These are phyloP conservation scores for Protobothrops mucrosquamatus DNA, from an alignment of 2,113 vertebrate genomes.

Conservation along the genomic window DNA sequence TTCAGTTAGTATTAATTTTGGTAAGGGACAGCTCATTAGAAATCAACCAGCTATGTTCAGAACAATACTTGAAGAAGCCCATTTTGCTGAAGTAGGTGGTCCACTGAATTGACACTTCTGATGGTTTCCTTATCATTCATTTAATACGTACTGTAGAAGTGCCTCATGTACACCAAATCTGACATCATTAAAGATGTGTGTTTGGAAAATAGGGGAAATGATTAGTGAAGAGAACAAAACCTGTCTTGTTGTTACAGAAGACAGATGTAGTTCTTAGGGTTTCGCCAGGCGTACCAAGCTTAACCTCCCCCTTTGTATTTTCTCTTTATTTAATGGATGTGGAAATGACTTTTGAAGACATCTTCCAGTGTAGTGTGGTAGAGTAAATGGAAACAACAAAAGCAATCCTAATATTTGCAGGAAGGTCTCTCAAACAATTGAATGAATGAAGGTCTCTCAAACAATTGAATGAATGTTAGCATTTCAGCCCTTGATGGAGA, in stretches of 20 bases:
- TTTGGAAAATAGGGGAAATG: neutral
- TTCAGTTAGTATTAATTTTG: neutral
- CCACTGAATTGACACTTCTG: neutral
- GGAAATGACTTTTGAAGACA: neutral
- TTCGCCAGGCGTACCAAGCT: neutral
- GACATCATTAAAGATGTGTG: neutral
- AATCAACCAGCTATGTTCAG: neutral
- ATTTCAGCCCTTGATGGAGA: neutral
- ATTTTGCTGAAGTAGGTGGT: neutral
- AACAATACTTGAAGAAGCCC: neutral
- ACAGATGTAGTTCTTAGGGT: neutral
- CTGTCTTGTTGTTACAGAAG: neutral
- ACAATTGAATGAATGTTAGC: neutral
- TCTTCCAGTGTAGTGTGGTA: neutral
- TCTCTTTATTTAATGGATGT: neutral
- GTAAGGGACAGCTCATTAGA: neutral
- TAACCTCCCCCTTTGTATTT: neutral
- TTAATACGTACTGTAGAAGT: neutral
- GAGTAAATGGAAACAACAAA: neutral
- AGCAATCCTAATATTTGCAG: rapidly evolving
- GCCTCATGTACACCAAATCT: neutral
- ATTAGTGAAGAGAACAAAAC: neutral
- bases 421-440: neutral
- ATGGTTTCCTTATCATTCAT: neutral
- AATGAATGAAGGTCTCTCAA: neutral